A percentile compares a stretch with the other conserved stretches of the same genome.
These are phyloP conservation scores for Datnioides undecimradiatus DNA, from an alignment of 2,113 vertebrate species.

Conservation along the genomic window DNA sequence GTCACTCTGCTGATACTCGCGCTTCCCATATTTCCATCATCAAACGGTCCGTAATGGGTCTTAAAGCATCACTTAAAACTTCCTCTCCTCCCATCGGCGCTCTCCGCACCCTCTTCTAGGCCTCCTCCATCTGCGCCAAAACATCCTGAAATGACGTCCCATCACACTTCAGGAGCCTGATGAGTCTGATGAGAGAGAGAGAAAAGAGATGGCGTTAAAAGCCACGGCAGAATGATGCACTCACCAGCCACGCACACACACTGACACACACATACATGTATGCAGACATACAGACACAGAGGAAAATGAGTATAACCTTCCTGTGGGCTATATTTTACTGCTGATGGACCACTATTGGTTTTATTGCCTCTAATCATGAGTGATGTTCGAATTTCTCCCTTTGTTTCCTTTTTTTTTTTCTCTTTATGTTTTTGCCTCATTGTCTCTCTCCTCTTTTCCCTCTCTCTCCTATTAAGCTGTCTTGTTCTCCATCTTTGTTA, in stretches of 20 bases:
- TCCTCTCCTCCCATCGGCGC: conserved; percentile 30
- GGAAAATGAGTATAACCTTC: conserved; percentile 60
- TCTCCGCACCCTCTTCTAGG: background rate
- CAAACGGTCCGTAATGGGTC: conserved; percentile 32
- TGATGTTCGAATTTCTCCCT: conserved; percentile 59
- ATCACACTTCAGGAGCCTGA: conserved; percentile 30
- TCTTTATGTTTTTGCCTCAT: conserved; percentile 34
- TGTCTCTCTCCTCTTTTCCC: background rate
- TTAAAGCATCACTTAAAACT: conserved; percentile 41
- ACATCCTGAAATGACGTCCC: conserved; percentile 31
- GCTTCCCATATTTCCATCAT: conserved; percentile 17
- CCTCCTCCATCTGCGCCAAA: conserved; percentile 21
- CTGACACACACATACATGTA: background rate
- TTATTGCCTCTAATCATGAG: conserved; percentile 77
- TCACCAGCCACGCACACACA: background rate
- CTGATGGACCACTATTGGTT: conserved; percentile 66
- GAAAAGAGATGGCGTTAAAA: background rate
- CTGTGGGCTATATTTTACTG: conserved; percentile 67
- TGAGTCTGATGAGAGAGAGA: conserved; percentile 3
- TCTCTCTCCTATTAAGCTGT: background rate
- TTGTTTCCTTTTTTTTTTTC: conserved; percentile 36
- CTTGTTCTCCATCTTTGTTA: conserved; percentile 30
- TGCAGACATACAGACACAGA: conserved; percentile 2
- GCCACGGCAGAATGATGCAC: conserved; percentile 4
- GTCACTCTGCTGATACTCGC: conserved; percentile 11